phyloP scores from a whole-genome alignment of 2,888 invertebrate genomes.

The Cosmopolites sordidus region DNA sequence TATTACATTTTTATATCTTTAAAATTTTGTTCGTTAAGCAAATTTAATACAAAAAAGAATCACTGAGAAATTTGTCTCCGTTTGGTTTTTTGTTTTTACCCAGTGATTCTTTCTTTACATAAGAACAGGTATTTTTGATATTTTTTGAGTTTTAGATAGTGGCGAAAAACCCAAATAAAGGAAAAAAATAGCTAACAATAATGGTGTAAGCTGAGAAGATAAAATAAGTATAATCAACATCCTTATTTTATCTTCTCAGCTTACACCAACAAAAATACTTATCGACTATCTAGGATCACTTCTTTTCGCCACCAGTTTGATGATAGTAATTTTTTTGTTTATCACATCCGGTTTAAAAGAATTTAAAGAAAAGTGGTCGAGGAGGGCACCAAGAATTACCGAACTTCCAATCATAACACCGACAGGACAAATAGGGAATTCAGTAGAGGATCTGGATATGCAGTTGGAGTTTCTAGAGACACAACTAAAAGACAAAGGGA shows the following conservation, averaged over 20 bases:
- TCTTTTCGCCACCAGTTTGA: slow-evolving; percentile 26
- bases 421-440: slow-evolving; percentile 36
- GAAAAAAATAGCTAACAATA: too few species aligned
- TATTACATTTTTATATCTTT: too few species aligned
- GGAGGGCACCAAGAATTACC: slow-evolving; percentile 26
- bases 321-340: slow-evolving; percentile 38
- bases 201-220: too few species aligned
- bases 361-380: slow-evolving; percentile 29
- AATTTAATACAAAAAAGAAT: too few species aligned
- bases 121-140: too few species aligned
- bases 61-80: too few species aligned
- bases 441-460: slow-evolving; percentile 41
- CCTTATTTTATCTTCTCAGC: not conserved
- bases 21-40: too few species aligned
- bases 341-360: slow-evolving; percentile 35
- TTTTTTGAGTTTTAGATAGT: too few species aligned
- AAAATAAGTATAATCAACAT: too few species aligned
- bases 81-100: too few species aligned
- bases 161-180: too few species aligned
- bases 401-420: slow-evolving; percentile 37
- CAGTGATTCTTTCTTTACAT: too few species aligned
- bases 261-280: not conserved
- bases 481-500: slow-evolving; percentile 38
- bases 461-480: slow-evolving; percentile 38
- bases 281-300: not conserved